These are phyloP conservation scores for Acrobasis repandana DNA, from an alignment of 2,888 invertebrate species.

Conservation along the genomic window DNA sequence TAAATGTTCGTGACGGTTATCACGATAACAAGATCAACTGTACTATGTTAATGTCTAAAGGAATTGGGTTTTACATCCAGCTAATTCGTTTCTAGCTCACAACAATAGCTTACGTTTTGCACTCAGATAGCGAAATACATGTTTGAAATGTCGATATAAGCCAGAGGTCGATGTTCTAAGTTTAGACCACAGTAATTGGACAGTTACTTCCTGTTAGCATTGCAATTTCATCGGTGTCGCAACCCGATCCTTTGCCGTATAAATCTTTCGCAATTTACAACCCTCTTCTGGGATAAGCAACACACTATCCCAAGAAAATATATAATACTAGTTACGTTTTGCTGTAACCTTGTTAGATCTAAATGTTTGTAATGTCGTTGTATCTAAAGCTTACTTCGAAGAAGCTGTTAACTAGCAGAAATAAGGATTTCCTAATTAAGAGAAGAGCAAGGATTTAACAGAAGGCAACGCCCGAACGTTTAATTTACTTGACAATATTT, in stretches of 20 bases:
- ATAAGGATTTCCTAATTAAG: constrained; percentile 38
- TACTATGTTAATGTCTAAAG: constrained; percentile 30
- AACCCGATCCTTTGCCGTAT: constrained; percentile 50
- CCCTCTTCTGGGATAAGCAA: constrained; percentile 46
- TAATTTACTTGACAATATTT: constrained; percentile 18
- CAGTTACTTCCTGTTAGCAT: constrained; percentile 40
- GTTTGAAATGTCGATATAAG: constrained; percentile 31
- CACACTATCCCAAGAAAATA: constrained; percentile 38
- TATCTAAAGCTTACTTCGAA: constrained; percentile 40
- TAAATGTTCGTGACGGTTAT: constrained; percentile 33
- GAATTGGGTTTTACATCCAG: constrained; percentile 30
- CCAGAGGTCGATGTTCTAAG: constrained; percentile 34
- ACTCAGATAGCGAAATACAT: constrained; percentile 35
- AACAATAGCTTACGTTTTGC: constrained; percentile 29
- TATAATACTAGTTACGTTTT: constrained; percentile 57
- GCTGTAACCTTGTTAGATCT: constrained; percentile 60
- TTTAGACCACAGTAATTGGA: constrained; percentile 50
- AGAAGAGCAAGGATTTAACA: constrained; percentile 43
- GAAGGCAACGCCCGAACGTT: constrained; percentile 49
- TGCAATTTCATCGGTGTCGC: constrained; percentile 52
- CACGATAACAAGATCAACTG: constrained; percentile 37
- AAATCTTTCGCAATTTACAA: constrained; percentile 45
- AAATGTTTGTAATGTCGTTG: constrained; percentile 28
- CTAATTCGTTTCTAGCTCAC: constrained; percentile 31
- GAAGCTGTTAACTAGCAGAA: constrained; percentile 43